Conservation (phyloP, 2,797 vertebrate species). For the Molossus alvarezi region DNA sequence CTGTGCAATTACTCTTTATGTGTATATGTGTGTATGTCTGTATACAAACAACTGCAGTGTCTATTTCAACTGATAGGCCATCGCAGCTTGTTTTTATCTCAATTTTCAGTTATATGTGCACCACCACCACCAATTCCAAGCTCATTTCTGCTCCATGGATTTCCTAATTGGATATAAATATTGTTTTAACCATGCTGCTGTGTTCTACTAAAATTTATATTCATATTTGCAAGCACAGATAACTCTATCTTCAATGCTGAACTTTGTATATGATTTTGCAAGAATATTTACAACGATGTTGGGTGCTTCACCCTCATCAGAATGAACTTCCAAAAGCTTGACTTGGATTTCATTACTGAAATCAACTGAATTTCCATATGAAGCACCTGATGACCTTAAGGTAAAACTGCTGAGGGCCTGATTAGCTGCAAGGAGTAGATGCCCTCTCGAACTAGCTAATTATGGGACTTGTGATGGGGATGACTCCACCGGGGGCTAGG, state of each 20-base stretch:
- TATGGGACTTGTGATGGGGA: no score
- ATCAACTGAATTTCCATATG: background rate
- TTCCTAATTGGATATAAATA: constrained; percentile 70
- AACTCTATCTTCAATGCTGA: background rate
- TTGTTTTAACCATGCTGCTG: constrained; percentile 26
- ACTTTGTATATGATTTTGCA: background rate
- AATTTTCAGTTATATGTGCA: constrained; percentile 49
- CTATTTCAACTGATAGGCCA: background rate
- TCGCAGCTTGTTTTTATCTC: constrained; percentile 19
- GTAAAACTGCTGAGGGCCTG: background rate
- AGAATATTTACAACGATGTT: background rate
- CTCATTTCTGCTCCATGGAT: constrained; percentile 67
- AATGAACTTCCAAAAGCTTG: background rate
- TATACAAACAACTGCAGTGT: background rate
- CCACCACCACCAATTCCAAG: constrained; percentile 49
- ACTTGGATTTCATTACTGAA: background rate
- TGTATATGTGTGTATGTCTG: background rate
- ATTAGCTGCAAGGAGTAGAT: background rate
- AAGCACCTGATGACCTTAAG: background rate
- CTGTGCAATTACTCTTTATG: background rate
- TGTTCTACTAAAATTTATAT: constrained; percentile 26
- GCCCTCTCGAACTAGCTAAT: background rate
- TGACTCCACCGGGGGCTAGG: background rate
- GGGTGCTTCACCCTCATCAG: background rate
- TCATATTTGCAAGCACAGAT: constrained; percentile 3